Evolutionary conservation across 2,797 vertebrate genomes (phyloP), one percentile per base, ranked within the genome.

Genomic region (Coracias cyanogaster): DNA sequence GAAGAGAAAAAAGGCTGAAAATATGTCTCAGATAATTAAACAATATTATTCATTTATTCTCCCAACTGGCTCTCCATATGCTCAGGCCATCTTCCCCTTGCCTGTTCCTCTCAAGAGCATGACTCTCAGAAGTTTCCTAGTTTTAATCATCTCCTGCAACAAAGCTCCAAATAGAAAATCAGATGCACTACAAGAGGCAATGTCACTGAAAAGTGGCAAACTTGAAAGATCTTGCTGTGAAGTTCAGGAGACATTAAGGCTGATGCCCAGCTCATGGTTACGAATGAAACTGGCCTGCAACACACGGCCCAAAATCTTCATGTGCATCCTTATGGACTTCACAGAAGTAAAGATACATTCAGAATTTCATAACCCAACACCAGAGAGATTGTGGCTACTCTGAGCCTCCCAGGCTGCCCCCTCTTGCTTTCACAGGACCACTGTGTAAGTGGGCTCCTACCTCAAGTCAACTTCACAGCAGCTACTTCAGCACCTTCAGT

Each of bases 41-140:
- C 10, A 67, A 21, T 0, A 0, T 77, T 84, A 79, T 60, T 80
- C 3, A 28, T 88, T 89, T 65, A 35, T 95, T 95, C 86, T 94
- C 69, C 82, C 71, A 73, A 1, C 7, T 61, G 64, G 7, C 3
- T 69, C 24, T 84, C 35, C 58, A 69, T 4, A 11, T 86, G 79
- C 70, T 92, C 51, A 64, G 45, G 62, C 62, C 72, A 81, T 55
- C 77, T 71, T 77, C 35, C 49, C 46, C 35, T 87, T 90, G 31
- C 60, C 64, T 52, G 16, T 52, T 89, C 43, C 65, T 86, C 54
- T 90, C 45, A 88, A 80, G 69, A 73, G 39, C 61, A 33, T 2
- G 18, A 90, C 95, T 93, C 96, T 67, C 43, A 86, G 54, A 92
- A 89, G 72, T 39, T 79, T 81, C 49, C 67, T 83, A 21, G 90